Evolutionary conservation across 1,140 invertebrate species (phyloP).

Genomic region (Potamilus streckersoni): DNA sequence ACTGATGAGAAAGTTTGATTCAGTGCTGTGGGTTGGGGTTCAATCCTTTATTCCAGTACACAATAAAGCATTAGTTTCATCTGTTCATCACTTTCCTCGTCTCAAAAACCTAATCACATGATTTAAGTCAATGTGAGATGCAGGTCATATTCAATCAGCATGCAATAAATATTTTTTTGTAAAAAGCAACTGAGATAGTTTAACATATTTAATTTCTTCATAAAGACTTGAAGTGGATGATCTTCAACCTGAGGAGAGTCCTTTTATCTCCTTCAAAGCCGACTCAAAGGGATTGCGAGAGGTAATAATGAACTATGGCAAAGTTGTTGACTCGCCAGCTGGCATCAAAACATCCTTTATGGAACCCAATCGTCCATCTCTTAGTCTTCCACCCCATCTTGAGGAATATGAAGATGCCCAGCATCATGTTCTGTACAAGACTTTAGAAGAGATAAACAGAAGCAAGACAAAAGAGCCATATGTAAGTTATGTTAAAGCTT

Average conservation of each 20-base stretch:
- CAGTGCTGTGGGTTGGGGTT: no score
- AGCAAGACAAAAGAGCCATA: conserved; percentile 26
- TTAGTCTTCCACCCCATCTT: conserved; percentile 56
- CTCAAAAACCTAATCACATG: not conserved
- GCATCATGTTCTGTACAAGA: conserved; percentile 61
- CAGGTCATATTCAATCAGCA: not conserved
- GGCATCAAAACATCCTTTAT: conserved; percentile 47
- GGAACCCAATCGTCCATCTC: conserved; percentile 46
- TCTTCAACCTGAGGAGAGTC: conserved; percentile 56
- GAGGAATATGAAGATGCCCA: conserved; percentile 65
- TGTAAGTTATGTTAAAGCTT: conserved; percentile 32
- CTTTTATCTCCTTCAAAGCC: conserved; percentile 53
- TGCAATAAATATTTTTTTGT: not conserved
- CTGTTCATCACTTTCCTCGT: no score
- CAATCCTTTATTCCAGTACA: no score
- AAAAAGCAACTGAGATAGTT: not conserved
- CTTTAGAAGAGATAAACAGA: conserved; percentile 48
- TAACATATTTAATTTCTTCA: conserved; percentile 3
- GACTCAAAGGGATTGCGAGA: conserved; percentile 47
- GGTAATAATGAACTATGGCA: conserved; percentile 57
- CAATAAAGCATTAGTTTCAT: no score
- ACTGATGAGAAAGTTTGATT: no score
- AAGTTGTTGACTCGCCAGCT: conserved; percentile 47
- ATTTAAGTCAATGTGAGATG: not conserved
- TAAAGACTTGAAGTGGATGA: conserved; percentile 47